phyloP scores from a whole-genome alignment of 2,113 vertebrate genomes.

The Anguilla japonica region DNA sequence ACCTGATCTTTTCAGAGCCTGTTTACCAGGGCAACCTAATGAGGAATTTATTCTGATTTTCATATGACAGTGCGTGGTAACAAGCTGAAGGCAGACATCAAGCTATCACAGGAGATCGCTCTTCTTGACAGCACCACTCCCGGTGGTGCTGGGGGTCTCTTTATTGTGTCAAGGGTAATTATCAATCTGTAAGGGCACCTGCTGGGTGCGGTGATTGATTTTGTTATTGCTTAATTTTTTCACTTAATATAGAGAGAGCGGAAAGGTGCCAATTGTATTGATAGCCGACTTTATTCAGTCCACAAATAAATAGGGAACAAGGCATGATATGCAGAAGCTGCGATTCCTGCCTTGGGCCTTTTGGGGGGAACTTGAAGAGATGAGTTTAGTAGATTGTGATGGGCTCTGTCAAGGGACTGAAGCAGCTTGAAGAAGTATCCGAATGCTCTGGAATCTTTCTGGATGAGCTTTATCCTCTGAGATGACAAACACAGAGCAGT shows the following conservation, averaged over 20 bases:
- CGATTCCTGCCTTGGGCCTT: not conserved
- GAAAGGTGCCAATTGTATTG: slow-evolving; percentile 39
- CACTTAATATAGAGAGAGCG: slow-evolving; percentile 15
- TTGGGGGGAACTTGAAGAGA: not conserved
- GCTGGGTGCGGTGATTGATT: slow-evolving; percentile 33
- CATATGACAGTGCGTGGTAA: not conserved
- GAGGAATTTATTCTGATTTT: not conserved
- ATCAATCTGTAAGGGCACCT: slow-evolving; percentile 31
- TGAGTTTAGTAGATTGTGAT: not conserved
- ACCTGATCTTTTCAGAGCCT: not conserved
- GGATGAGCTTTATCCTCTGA: not conserved
- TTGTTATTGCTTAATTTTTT: slow-evolving; percentile 25
- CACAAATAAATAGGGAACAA: slow-evolving; percentile 29
- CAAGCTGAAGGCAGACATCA: slow-evolving; percentile 15
- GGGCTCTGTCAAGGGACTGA: not conserved
- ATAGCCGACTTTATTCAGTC: slow-evolving; percentile 36
- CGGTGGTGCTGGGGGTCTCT: not conserved
- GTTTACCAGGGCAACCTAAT: slow-evolving; percentile 3
- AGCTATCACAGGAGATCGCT: slow-evolving; percentile 6
- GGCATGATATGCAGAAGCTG: not conserved
- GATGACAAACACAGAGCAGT: slow-evolving; percentile 22
- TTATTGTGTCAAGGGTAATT: slow-evolving; percentile 35
- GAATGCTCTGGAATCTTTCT: not conserved
- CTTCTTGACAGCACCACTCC: not conserved
- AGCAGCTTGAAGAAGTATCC: not conserved